Conservation (phyloP, 2,888 invertebrate genomes). For the Polydrusus pterygomalis region DNA sequence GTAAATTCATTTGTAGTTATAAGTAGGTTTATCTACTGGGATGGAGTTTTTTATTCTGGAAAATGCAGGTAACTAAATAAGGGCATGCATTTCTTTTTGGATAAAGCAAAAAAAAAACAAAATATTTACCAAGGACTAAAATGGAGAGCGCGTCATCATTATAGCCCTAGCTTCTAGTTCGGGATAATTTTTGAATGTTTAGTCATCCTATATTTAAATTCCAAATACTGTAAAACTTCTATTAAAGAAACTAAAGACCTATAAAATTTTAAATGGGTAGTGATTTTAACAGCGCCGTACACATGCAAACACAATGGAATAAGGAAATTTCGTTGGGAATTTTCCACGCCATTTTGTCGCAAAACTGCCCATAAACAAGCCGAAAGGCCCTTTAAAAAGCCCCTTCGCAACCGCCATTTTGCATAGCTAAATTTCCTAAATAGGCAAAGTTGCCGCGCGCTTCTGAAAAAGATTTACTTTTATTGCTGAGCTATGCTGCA, state of each 20-base stretch:
- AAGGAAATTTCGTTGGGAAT: slow-evolving; percentile 41
- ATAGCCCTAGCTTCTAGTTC: too few species aligned
- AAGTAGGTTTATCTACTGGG: too few species aligned
- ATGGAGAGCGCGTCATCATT: too few species aligned
- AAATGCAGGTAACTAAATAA: too few species aligned
- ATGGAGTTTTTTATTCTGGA: too few species aligned
- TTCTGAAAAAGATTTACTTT: slow-evolving; percentile 49
- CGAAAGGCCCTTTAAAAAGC: slow-evolving; percentile 33
- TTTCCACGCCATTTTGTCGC: slow-evolving; percentile 48
- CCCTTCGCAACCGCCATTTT: slow-evolving; percentile 39
- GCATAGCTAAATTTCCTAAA: slow-evolving; percentile 54
- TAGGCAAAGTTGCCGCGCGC: slow-evolving; percentile 44
- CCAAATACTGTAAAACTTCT: too few species aligned
- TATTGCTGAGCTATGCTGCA: slow-evolving; percentile 27
- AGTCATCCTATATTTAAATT: too few species aligned
- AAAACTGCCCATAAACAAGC: slow-evolving; percentile 49
- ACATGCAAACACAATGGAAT: slow-evolving; percentile 1
- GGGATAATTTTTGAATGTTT: too few species aligned
- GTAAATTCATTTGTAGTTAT: too few species aligned
- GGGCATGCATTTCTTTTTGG: too few species aligned
- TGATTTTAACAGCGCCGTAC: slow-evolving; percentile 8
- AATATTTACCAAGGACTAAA: too few species aligned
- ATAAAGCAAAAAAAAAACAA: too few species aligned
- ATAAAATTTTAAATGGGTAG: background rate
- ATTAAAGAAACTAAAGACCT: background rate